Evolutionary conservation across 2,888 invertebrate genomes (phyloP).

Genomic region (Nesidiocoris tenuis): DNA sequence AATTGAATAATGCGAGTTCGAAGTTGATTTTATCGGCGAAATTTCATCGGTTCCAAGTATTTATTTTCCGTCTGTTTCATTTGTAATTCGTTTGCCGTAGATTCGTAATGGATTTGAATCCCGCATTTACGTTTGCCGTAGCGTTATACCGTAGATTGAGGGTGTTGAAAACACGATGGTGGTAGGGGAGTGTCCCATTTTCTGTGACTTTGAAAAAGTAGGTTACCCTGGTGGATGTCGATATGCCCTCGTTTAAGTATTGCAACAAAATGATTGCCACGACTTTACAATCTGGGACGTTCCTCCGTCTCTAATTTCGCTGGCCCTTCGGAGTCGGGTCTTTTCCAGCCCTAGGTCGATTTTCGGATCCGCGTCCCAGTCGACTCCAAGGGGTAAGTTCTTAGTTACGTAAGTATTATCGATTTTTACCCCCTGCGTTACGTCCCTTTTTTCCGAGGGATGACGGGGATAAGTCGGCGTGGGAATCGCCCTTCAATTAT

Average conservation of each 20-base stretch:
- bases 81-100: neutral
- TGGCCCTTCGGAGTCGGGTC: conserved; percentile 15
- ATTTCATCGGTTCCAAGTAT: neutral
- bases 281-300: conserved; percentile 38
- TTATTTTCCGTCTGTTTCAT: neutral
- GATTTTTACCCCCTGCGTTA: conserved; percentile 30
- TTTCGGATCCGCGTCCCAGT: conserved; percentile 1
- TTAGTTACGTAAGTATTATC: conserved; percentile 40
- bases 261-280: conserved; percentile 41
- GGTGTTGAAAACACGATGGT: conserved; percentile 30
- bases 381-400: conserved; percentile 38
- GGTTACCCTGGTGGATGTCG: conserved; percentile 40
- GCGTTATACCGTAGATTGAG: neutral
- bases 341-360: conserved; percentile 6
- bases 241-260: conserved; percentile 46
- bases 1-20: neutral
- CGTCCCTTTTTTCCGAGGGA: conserved; percentile 28
- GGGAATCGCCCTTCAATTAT: neutral
- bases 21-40: neutral
- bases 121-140: neutral
- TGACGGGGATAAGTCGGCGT: conserved; percentile 1
- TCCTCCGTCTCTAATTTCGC: conserved; percentile 33
- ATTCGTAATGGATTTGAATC: neutral
- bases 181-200: conserved; percentile 40
- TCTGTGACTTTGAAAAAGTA: conserved; percentile 43